Conservation (phyloP, 2,113 vertebrate species). For the Callospermophilus lateralis region DNA sequence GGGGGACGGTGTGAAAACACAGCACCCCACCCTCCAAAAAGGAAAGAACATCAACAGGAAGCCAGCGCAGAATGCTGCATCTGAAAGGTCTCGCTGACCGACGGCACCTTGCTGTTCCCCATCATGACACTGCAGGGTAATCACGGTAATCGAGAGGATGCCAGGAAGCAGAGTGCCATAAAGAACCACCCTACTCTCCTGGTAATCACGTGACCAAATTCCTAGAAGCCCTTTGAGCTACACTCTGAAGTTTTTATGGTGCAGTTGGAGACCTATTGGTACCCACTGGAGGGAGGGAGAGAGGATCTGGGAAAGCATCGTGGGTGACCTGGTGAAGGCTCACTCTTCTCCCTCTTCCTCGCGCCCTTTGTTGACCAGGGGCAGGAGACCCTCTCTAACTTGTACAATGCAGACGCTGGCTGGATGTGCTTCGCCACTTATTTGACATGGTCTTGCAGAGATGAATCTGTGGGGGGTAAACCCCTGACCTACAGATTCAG, state of each 20-base stretch:
- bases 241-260: background rate
- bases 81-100: background rate
- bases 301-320: background rate
- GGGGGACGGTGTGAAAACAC: background rate
- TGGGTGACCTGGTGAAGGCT: background rate
- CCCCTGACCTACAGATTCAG: background rate
- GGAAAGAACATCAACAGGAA: background rate
- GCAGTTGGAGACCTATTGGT: background rate
- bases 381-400: background rate
- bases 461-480: background rate
- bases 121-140: background rate
- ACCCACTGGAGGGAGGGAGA: background rate
- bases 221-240: constrained; percentile 6
- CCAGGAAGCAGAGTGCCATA: background rate
- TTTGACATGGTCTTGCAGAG: background rate
- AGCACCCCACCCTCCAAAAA: too few relatives aligned
- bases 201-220: background rate
- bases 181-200: background rate
- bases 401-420: background rate
- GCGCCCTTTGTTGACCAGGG: background rate
- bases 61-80: background rate
- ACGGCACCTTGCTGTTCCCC: background rate
- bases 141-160: background rate
- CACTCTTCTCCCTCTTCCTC: background rate
- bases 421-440: too few relatives aligned